Evolutionary conservation across 2,888 invertebrate species (phyloP), one percentile per base, ranked within the genome.

Genomic region (Latrodectus elegans): DNA sequence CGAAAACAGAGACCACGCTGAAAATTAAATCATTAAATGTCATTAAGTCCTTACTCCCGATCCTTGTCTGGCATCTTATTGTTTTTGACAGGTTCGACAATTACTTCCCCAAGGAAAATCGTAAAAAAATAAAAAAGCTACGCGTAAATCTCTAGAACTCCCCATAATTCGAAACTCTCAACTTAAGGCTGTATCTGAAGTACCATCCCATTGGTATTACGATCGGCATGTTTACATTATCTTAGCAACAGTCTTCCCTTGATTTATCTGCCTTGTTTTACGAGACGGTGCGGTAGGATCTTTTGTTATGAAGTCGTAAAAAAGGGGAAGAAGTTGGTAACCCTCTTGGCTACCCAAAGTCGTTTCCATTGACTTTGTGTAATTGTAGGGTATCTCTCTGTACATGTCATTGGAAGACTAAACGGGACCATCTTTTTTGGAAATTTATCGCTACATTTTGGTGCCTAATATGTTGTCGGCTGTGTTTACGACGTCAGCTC

Each of bases 21-120:
- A 52, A 81, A 81, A 73, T 81, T 81, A 74, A 81, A 81, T 73
- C 81, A 81, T 81, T 81, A 81, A 81, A 81, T 73, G 74, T 81
- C 81, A 81, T 81, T 73, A 81, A 60, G 67, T 15, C 49, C 60
- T 38, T 38, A 38, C 6, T 60, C 60, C 14, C 55, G 55, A 55
- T 55, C 12, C 22, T 22, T 38, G 4, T 38, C 6, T 38, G 38
- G 38, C 38, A n/a, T 60, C 60, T 12, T 60, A 60, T 60, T 11
- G 60, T 60, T 60, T 60, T 60, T 60, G 60, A 60, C 60, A 60
- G 60, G 12, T 60, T n/a, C 60, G 60, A 60, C 60, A 60, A 60
- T 60, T 60, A 60, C 60, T n/a, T 60, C 60, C 4, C 60, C 60
- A 60, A 6, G n/a, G 60, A 60, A 12, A 12, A 12, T 60, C 60